Evolutionary conservation across 1,140 invertebrate genomes (phyloP).

Genomic region (Zaprionus capensis): DNA sequence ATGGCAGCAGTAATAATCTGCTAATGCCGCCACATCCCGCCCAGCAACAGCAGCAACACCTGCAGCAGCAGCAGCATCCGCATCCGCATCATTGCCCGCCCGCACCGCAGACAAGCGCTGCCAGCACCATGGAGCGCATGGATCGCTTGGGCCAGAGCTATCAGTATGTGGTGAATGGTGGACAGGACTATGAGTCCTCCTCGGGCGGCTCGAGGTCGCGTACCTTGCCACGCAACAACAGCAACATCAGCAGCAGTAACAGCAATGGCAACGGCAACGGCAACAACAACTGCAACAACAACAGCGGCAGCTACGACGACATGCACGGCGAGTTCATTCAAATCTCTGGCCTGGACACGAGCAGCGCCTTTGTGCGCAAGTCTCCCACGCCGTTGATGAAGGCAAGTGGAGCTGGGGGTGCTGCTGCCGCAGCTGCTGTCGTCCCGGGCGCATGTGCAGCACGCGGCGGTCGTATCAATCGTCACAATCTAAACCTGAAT

Average conservation of each 20-base stretch:
- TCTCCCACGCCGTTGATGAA: slow-evolving; percentile 86
- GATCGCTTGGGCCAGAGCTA: slow-evolving; percentile 49
- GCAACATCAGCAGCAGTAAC: slow-evolving; percentile 59
- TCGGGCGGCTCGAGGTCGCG: slow-evolving; percentile 50
- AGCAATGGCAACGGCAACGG: slow-evolving; percentile 77
- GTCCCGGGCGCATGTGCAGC: background rate
- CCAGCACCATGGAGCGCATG: slow-evolving; percentile 81
- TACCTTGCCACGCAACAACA: slow-evolving; percentile 84
- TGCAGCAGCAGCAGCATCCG: slow-evolving; percentile 54
- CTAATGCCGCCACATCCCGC: slow-evolving; percentile 43
- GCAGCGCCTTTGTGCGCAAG: slow-evolving; percentile 86
- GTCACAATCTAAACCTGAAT: slow-evolving; percentile 78
- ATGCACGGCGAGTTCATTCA: slow-evolving; percentile 81
- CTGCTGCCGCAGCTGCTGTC: slow-evolving; percentile 6
- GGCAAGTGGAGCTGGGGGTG: background rate
- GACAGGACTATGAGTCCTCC: slow-evolving; percentile 68
- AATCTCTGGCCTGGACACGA: slow-evolving; percentile 85
- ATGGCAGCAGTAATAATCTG: slow-evolving; percentile 76
- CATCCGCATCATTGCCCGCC: slow-evolving; percentile 71
- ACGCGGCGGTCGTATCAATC: slow-evolving; percentile 27
- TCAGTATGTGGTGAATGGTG: slow-evolving; percentile 59
- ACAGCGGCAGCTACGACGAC: slow-evolving; percentile 79
- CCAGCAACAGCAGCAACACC: slow-evolving; percentile 42
- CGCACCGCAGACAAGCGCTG: slow-evolving; percentile 77
- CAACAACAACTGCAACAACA: slow-evolving; percentile 76